Conservation (phyloP, 2,113 vertebrate species). For the Erythrocercus mccallii region DNA sequence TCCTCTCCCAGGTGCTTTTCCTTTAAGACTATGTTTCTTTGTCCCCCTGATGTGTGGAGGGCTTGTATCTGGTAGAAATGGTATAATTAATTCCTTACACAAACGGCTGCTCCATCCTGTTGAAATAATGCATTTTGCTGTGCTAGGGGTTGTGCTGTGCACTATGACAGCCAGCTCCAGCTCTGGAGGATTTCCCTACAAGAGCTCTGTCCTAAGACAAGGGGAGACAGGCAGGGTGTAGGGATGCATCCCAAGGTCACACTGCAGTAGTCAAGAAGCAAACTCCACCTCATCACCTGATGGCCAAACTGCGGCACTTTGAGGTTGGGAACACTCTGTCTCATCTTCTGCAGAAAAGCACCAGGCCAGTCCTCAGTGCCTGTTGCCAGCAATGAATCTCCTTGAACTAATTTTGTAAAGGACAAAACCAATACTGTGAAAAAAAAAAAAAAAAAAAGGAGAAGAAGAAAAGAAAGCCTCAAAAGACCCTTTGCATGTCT, state of each 20-base stretch:
- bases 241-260: background rate
- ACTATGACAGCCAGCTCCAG: background rate
- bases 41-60: background rate
- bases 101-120: constrained; percentile 18
- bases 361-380: background rate
- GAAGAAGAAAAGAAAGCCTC: no score
- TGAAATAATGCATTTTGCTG: background rate
- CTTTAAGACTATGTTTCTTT: background rate
- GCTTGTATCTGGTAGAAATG: background rate
- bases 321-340: background rate
- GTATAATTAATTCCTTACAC: constrained; percentile 35
- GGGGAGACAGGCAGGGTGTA: background rate
- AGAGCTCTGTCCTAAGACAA: background rate
- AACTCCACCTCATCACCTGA: background rate
- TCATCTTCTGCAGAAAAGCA: constrained; percentile 26
- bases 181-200: background rate
- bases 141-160: background rate
- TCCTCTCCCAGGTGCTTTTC: background rate
- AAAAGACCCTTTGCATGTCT: background rate
- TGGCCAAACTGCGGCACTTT: background rate
- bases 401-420: constrained; percentile 43
- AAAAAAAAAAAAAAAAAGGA: no score
- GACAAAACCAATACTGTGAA: background rate
- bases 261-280: background rate
- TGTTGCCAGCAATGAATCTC: constrained; percentile 44